Percentiles rank a stretch among this genome's conserved stretches.
Evolutionary conservation across 1,140 invertebrate species (phyloP).

Genomic region (Calephelis nemesis): DNA sequence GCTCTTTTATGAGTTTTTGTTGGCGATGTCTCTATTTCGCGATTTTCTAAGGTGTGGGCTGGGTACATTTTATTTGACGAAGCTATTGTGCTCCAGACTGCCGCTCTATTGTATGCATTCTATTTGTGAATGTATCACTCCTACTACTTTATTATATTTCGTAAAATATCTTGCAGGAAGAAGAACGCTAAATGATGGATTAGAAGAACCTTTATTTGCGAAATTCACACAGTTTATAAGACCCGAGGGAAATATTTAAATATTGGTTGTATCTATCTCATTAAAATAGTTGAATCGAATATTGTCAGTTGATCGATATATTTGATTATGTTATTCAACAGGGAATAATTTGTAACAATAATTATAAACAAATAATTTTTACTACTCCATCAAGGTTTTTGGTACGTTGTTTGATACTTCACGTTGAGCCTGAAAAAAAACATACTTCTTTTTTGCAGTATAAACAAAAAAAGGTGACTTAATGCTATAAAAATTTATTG

Average conservation of each 20-base stretch:
- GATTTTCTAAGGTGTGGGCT: conserved; percentile 77
- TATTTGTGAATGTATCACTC: conserved; percentile 68
- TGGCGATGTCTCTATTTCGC: conserved; percentile 74
- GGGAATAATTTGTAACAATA: too few species aligned
- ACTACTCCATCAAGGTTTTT: too few species aligned
- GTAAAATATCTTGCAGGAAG: conserved; percentile 64
- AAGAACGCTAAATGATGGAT: conserved; percentile 64
- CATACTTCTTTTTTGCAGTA: too few species aligned
- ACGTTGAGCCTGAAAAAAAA: too few species aligned
- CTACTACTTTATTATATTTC: conserved; percentile 72
- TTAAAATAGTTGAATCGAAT: too few species aligned
- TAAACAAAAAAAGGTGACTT: too few species aligned
- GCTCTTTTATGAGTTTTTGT: conserved; percentile 63
- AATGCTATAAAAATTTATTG: too few species aligned
- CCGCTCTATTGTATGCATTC: conserved; percentile 58
- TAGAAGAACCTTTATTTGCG: conserved; percentile 39
- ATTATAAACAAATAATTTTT: too few species aligned
- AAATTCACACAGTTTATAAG: conserved; percentile 66
- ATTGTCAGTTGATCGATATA: too few species aligned
- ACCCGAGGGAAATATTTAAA: conserved; percentile 51
- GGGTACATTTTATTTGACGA: conserved; percentile 78
- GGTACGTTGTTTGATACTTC: too few species aligned
- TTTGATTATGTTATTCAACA: too few species aligned
- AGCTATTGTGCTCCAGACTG: conserved; percentile 69
- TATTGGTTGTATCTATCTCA: neutral